Evolutionary conservation across 1,140 invertebrate genomes (phyloP).

Genomic region (Piezodorus guildinii): DNA sequence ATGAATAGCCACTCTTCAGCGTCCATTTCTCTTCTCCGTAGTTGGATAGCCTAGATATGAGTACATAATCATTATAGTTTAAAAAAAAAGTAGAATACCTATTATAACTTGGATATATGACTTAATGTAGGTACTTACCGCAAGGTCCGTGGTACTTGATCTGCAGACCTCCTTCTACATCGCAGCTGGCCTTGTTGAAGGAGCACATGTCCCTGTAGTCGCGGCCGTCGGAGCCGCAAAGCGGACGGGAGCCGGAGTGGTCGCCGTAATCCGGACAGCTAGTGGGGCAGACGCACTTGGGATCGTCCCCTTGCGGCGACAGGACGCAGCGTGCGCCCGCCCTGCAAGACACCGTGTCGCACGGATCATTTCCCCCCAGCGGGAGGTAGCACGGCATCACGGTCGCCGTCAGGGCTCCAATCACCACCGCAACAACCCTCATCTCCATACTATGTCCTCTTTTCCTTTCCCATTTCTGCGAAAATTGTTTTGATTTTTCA

Average conservation of each 20-base stretch:
- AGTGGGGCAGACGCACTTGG: conserved; percentile 24
- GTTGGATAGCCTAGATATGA: too few species aligned
- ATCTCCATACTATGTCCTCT: background rate
- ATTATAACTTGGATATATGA: too few species aligned
- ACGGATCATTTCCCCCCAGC: conserved; percentile 48
- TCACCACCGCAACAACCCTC: background rate
- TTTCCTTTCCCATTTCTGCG: too few species aligned
- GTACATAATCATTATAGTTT: too few species aligned
- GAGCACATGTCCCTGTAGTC: conserved; percentile 73
- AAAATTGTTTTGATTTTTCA: too few species aligned
- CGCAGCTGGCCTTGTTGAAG: conserved; percentile 63
- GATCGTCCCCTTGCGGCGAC: conserved; percentile 28
- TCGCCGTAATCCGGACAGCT: conserved; percentile 27
- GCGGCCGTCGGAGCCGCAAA: conserved; percentile 60
- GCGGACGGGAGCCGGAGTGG: conserved; percentile 35
- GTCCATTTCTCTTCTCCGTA: too few species aligned
- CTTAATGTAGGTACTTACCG: conserved; percentile 49
- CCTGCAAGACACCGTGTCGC: conserved; percentile 55
- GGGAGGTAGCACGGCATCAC: conserved; percentile 22
- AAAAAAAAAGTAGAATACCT: too few species aligned
- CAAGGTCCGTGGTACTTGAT: conserved; percentile 80
- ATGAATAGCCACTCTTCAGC: too few species aligned
- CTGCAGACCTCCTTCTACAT: conserved; percentile 58
- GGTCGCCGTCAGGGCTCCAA: background rate
- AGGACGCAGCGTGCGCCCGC: conserved; percentile 62